Conservation (phyloP, 2,113 vertebrate genomes). For the Planiliza haematocheilus region DNA sequence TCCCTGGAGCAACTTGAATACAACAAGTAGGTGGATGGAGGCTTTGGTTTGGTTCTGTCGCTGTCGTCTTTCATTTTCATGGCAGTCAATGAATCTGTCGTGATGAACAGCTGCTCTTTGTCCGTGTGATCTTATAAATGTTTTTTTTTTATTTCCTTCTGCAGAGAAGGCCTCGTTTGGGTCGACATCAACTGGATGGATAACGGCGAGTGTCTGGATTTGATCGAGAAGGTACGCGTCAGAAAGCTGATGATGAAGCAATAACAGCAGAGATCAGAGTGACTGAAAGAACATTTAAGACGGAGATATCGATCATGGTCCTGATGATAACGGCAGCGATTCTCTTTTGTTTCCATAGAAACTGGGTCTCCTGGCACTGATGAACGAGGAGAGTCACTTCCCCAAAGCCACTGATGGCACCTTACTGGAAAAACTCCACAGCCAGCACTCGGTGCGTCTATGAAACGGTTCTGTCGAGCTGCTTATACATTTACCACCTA, state of each 20-base stretch:
- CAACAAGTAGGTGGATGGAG: conserved; percentile 87
- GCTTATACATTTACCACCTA: too few relatives aligned
- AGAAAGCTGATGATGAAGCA: not conserved
- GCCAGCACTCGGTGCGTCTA: conserved; percentile 91
- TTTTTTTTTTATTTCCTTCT: not conserved
- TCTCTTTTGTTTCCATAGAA: conserved; percentile 84
- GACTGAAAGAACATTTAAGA: not conserved
- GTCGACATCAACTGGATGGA: conserved; percentile 97
- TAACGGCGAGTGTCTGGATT: conserved; percentile 96
- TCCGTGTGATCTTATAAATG: not conserved
- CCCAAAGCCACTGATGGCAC: conserved; percentile 96
- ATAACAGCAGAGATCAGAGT: not conserved
- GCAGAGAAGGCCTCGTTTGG: conserved; percentile 95
- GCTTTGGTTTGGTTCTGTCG: fast-evolving
- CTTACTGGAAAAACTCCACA: conserved; percentile 93
- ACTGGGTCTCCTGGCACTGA: conserved; percentile 94
- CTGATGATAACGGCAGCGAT: conserved; percentile 3
- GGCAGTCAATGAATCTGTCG: too few relatives aligned
- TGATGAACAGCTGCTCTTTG: too few relatives aligned
- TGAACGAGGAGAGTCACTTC: conserved; percentile 99
- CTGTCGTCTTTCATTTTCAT: not conserved
- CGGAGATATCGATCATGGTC: not conserved
- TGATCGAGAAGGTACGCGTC: conserved; percentile 94
- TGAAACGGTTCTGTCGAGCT: too few relatives aligned
- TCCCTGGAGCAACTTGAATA: conserved; percentile 98